Evolutionary conservation across 2,797 vertebrate genomes (phyloP), one percentile per base, ranked within the genome.

Genomic region (Sphenopsis melanotis): DNA sequence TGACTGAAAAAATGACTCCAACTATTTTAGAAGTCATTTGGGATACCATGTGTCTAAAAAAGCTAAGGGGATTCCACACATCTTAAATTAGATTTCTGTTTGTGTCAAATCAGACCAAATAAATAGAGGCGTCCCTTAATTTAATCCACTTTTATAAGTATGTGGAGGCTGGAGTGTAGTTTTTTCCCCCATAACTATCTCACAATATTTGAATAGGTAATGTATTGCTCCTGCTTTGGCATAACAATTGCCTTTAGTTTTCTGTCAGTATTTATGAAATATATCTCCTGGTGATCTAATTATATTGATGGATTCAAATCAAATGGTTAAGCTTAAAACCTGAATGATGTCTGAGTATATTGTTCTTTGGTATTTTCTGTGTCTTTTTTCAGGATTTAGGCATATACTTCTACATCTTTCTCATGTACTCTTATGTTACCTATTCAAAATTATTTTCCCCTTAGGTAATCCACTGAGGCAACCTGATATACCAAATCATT

Each of bases 401-500:
- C 9, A 42, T 9, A 47, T 24, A 26, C 1, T 26, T 84, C 53
- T 39, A 4, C 6, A 18, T 29, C 24, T 60, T 82, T 66, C 23
- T 71, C 5, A 2, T 13, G 12, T 76, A 41, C 10, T 60, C 20
- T 78, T 11, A 14, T 24, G 17, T 32, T 75, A 60, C 32, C 9
- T 29, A 81, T 29, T 41, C 41, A 41, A 53, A 70, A 37, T 47
- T 10, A 55, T 59, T 87, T 92, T 92, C 24, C 77, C 13, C 61
- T 39, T 56, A 64, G 12, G 4, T 32, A 77, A 72, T 39, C 12
- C 8, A n/a, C 4, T 59, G 32, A 75, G 2, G 10, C 53, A 79
- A 76, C 6, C 8, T 65, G 21, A 52, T 14, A 64, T 0, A 70
- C 34, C 2, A 22, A 42, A 68, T n/a, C 0, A 0, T 57, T 72